Conservation (phyloP, 1,140 invertebrate species). For the Dendroctonus ponderosae region DNA sequence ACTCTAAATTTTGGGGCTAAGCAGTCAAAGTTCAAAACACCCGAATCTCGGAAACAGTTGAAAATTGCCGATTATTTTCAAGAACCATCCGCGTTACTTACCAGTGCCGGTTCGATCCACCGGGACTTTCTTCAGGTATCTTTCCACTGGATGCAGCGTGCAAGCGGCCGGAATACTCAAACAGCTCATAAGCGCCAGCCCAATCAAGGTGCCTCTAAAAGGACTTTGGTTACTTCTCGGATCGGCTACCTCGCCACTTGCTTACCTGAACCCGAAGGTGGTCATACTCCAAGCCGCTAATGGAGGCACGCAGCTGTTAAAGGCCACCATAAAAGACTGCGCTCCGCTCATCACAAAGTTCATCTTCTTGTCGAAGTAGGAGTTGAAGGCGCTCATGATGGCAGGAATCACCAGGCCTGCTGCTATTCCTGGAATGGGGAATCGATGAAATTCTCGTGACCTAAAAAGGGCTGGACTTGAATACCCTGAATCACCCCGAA, state of each 20-base stretch:
- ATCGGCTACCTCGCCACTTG: not conserved
- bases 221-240: not conserved
- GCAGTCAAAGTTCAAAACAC: no score
- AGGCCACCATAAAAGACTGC: slow-evolving; percentile 58
- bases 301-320: slow-evolving; percentile 59
- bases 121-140: slow-evolving; percentile 59
- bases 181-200: slow-evolving; percentile 62
- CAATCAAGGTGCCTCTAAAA: slow-evolving; percentile 54
- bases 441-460: not conserved
- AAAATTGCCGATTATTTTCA: no score
- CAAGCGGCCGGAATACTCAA: slow-evolving; percentile 62
- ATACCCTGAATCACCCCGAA: slow-evolving; percentile 28
- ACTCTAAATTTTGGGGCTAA: no score
- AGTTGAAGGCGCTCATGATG: slow-evolving; percentile 58
- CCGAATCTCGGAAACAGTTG: no score
- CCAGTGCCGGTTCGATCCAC: slow-evolving; percentile 7
- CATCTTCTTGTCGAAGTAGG: slow-evolving; percentile 59
- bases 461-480: not conserved
- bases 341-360: slow-evolving; percentile 60
- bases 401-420: slow-evolving; percentile 59
- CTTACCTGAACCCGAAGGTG: slow-evolving; percentile 57
- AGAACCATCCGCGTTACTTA: slow-evolving; percentile 5
- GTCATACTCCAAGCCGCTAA: slow-evolving; percentile 51
- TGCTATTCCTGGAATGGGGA: not conserved
- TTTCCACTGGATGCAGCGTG: slow-evolving; percentile 65